Evolutionary conservation across 2,113 vertebrate genomes (phyloP).

Genomic region (Dunckerocampus dactyliophorus): DNA sequence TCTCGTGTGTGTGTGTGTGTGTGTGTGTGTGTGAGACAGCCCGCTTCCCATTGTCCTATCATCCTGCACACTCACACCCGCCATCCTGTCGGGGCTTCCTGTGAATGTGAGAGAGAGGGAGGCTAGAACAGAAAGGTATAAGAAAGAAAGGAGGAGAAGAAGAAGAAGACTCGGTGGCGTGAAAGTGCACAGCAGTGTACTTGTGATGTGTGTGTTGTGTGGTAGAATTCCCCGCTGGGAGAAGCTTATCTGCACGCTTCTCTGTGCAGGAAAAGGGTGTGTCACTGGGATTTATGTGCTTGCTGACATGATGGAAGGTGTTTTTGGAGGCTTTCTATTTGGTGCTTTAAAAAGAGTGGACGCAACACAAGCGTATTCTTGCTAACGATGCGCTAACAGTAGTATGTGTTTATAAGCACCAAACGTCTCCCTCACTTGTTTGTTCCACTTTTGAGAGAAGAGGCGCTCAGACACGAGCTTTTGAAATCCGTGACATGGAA

Average conservation of each 20-base stretch:
- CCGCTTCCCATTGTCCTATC: constrained; percentile 77
- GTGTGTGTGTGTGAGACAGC: constrained; percentile 53
- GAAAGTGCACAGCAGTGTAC: constrained; percentile 21
- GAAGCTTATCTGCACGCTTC: constrained; percentile 63
- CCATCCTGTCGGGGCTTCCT: constrained; percentile 76
- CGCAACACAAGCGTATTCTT: neutral
- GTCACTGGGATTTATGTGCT: constrained; percentile 56
- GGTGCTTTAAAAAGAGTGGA: too few species aligned
- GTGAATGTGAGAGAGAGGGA: constrained; percentile 12
- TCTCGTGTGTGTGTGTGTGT: constrained; percentile 15
- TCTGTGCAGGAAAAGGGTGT: constrained; percentile 71
- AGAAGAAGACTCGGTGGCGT: constrained; percentile 13
- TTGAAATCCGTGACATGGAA: too few species aligned
- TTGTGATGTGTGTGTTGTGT: constrained; percentile 22
- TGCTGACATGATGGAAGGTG: constrained; percentile 13
- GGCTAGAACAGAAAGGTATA: neutral
- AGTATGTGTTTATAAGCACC: too few species aligned
- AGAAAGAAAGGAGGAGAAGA: constrained; percentile 6
- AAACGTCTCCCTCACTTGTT: too few species aligned
- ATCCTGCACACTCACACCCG: constrained; percentile 66
- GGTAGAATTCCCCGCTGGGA: constrained; percentile 43
- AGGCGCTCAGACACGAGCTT: too few species aligned
- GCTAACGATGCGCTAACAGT: too few species aligned
- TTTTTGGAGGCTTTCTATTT: neutral
- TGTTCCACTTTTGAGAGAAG: too few species aligned